A percentile compares a stretch with the other conserved stretches of the same genome.
phyloP scores from a whole-genome alignment of 2,888 invertebrate genomes.

The Glaucopsyche alexis region DNA sequence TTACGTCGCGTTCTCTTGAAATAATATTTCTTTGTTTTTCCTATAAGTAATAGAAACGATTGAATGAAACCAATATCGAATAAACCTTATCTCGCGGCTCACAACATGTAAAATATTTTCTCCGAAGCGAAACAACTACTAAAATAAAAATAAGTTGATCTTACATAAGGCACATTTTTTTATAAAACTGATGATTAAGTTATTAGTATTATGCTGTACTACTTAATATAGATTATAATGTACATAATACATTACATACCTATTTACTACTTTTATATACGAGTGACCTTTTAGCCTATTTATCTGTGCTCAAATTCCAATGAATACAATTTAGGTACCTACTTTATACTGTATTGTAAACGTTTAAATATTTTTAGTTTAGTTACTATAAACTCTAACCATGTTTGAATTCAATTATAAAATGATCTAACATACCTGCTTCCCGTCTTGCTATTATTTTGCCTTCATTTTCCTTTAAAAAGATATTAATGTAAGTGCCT shows the following conservation, averaged over 20 bases:
- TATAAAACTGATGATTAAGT: no score
- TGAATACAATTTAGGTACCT: background rate
- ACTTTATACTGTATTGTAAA: no score
- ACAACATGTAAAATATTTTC: background rate
- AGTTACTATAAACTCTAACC: no score
- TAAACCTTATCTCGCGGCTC: background rate
- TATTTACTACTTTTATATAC: background rate
- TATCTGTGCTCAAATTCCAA: conserved; percentile 1
- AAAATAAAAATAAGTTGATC: no score
- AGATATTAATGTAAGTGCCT: background rate
- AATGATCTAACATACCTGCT: background rate
- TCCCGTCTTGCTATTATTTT: background rate
- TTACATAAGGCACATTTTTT: no score
- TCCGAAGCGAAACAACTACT: background rate
- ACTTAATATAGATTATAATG: background rate
- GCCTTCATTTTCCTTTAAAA: background rate
- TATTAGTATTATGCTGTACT: background rate
- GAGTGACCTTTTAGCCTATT: conserved; percentile 15
- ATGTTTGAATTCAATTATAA: no score
- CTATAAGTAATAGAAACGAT: background rate
- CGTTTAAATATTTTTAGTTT: no score
- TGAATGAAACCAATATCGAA: background rate
- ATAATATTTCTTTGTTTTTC: background rate
- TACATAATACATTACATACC: background rate
- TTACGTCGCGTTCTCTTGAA: background rate